Conservation (phyloP, 2,888 invertebrate species). For the Alentia gelatinosa region DNA sequence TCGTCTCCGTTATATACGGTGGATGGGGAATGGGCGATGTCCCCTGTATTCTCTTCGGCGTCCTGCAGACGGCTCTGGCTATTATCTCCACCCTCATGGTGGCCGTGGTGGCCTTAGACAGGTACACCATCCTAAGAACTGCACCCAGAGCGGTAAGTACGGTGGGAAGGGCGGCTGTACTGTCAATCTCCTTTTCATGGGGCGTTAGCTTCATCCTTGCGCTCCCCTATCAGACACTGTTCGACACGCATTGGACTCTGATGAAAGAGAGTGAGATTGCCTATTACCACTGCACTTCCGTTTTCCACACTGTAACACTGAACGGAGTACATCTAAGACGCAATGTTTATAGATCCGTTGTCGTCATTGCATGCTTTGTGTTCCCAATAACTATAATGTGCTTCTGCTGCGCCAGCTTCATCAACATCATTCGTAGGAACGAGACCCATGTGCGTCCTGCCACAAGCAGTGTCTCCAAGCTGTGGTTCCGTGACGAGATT, state of each 20-base stretch:
- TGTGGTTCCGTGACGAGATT: background rate
- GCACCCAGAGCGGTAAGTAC: background rate
- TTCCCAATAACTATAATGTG: background rate
- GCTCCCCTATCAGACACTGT: background rate
- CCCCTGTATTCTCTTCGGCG: background rate
- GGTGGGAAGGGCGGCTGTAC: background rate
- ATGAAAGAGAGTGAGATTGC: background rate
- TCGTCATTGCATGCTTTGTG: background rate
- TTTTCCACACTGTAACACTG: background rate
- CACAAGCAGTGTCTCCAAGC: background rate
- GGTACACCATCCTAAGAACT: background rate
- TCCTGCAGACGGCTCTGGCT: background rate
- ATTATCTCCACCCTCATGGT: constrained; percentile 24
- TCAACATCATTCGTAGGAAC: background rate
- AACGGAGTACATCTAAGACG: background rate
- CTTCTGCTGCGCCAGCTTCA: background rate
- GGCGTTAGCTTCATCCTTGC: background rate
- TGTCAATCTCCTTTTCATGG: background rate
- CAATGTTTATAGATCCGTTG: background rate
- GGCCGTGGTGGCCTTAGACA: background rate
- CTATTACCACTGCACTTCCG: background rate
- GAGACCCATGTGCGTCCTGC: background rate
- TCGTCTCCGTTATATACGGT: background rate
- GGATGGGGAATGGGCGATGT: background rate
- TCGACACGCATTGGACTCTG: background rate